Evolutionary conservation across 1,140 invertebrate genomes (phyloP).

Genomic region (Leptopilina boulardi): DNA sequence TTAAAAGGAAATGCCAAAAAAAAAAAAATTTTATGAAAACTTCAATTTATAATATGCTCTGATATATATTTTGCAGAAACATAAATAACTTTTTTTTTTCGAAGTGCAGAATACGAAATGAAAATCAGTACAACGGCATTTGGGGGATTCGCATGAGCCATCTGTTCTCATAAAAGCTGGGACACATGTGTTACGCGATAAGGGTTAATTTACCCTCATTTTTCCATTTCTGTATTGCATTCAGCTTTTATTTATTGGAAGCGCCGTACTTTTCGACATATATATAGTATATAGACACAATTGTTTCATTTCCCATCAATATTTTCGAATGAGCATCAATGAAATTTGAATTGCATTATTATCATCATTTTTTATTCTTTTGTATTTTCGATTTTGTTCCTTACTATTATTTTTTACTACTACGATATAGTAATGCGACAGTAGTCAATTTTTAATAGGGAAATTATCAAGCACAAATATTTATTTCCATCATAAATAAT

Average conservation of each 20-base stretch:
- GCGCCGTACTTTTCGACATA: neutral
- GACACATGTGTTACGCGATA: slow-evolving; percentile 19
- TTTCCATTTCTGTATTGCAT: neutral
- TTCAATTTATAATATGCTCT: neutral
- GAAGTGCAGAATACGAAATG: slow-evolving; percentile 26
- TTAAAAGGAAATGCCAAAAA: too few relatives aligned
- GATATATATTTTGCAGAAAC: neutral
- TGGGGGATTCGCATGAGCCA: slow-evolving; percentile 26
- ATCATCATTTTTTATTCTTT: too few relatives aligned
- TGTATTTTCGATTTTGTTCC: too few relatives aligned
- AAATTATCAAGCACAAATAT: too few relatives aligned
- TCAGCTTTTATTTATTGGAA: neutral
- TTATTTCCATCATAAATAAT: too few relatives aligned
- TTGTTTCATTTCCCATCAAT: neutral
- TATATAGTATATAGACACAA: neutral
- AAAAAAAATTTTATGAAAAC: neutral
- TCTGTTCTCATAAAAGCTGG: slow-evolving; percentile 20
- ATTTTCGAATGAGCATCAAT: too few relatives aligned
- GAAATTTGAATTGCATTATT: too few relatives aligned
- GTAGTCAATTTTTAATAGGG: too few relatives aligned
- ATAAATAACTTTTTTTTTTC: slow-evolving; percentile 14
- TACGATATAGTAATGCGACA: too few relatives aligned
- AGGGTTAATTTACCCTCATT: slow-evolving; percentile 30
- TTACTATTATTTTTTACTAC: too few relatives aligned
- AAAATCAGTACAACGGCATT: slow-evolving; percentile 22